Base-by-base conservation (phyloP, 2,113 vertebrate genomes). In the Spilogale gracilis region DNA sequence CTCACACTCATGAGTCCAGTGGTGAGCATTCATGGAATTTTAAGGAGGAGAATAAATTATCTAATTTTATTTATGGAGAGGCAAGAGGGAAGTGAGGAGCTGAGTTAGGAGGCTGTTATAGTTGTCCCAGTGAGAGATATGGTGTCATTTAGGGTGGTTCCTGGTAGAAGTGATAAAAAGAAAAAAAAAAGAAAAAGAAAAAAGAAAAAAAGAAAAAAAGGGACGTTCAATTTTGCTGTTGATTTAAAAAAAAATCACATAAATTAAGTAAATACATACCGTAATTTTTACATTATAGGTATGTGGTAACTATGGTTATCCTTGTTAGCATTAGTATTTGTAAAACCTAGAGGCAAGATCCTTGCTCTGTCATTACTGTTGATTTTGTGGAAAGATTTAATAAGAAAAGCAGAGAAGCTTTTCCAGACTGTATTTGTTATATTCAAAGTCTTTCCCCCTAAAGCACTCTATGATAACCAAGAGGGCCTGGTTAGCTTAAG, bases 331-430 rank as follows among this genome's bases (percentile, higher is more conserved):
- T 78, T 63, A 16, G 9, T 60, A 60, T 82, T 93, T 94, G 91
- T 98, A 86, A 98, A 94, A 97, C 84, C 91, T 93, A 95, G 96
- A 98, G 95, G 96, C 96, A 91, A 94, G 93, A 91, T 94, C 95
- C 65, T 98, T 95, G 67, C 81, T 98, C 96, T 97, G 88, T 96
- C 96, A 95, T 98, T 98, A 98, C 94, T 95, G 84, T 97, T 17
- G 13, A 96, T 98, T 98, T 98, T 89, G 89, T 96, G 97, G 83
- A 95, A 93, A 71, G 38, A 95, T 95, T 98, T 79, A 94, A 95
- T 93, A 97, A 95, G 83, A 88, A 91, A 98, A 97, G 95, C 92
- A 97, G 90, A 97, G 83, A 97, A 91, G 5, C 73, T 95, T 88
- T 98, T 97, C 76, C 94, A 98, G 95, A 98, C 92, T 96, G 16